Evolutionary conservation across 2,888 invertebrate genomes (phyloP).

Genomic region (Creontiades dilutus): DNA sequence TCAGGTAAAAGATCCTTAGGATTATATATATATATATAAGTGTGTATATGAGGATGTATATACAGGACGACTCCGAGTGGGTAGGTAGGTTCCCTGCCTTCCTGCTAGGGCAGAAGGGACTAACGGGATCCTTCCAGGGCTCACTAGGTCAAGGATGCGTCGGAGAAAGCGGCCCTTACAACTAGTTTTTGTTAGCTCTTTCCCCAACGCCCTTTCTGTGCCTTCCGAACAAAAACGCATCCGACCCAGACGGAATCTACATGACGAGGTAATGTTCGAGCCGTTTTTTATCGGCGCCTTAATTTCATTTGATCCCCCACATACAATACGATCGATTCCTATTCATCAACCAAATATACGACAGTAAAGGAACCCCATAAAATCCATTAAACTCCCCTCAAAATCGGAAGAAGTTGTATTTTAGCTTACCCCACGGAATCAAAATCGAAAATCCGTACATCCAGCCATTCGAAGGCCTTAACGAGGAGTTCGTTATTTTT

Average conservation of each 20-base stretch:
- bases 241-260: slow-evolving; percentile 27
- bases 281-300: background rate
- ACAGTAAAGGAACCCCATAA: too few relatives aligned
- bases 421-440: too few relatives aligned
- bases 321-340: too few relatives aligned
- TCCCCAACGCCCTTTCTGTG: too few relatives aligned
- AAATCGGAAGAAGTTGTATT: too few relatives aligned
- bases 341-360: too few relatives aligned
- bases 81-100: background rate
- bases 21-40: too few relatives aligned
- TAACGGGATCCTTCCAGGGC: slow-evolving; percentile 65
- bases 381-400: too few relatives aligned
- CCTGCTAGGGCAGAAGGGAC: slow-evolving; percentile 30
- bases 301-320: background rate
- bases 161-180: slow-evolving; percentile 57
- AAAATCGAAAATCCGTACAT: too few relatives aligned
- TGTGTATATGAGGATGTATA: too few relatives aligned
- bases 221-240: background rate
- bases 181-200: slow-evolving; percentile 38
- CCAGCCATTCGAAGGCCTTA: too few relatives aligned
- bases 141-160: slow-evolving; percentile 68
- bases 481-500: too few relatives aligned
- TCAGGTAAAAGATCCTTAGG: background rate
- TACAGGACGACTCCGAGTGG: background rate
- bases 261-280: background rate